Evolutionary conservation across 2,888 invertebrate genomes (phyloP).

Genomic region (Syrphus vitripennis): DNA sequence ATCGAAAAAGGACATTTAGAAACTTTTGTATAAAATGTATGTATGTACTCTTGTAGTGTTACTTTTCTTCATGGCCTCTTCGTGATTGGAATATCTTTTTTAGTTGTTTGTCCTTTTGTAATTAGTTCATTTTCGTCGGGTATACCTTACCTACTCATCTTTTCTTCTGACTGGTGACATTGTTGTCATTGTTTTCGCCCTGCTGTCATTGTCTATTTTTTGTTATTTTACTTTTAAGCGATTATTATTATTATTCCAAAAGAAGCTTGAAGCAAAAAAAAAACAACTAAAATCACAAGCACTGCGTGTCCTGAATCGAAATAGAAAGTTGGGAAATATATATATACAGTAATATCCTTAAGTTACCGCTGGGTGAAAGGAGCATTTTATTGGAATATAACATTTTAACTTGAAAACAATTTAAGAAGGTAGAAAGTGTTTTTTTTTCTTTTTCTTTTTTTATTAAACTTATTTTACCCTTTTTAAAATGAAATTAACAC

Average conservation of each 20-base stretch:
- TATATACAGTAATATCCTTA: neutral
- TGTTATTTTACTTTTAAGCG: neutral
- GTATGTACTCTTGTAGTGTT: neutral
- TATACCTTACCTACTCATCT: neutral
- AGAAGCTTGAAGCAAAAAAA: neutral
- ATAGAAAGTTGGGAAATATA: neutral
- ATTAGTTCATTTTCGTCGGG: conserved; percentile 28
- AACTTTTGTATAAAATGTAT: conserved; percentile 6
- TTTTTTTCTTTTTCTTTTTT: neutral
- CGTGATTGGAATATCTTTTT: conserved; percentile 63
- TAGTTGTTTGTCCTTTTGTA: conserved; percentile 28
- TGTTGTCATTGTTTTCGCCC: neutral
- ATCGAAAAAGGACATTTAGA: conserved; percentile 6
- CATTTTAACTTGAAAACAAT: conserved; percentile 20
- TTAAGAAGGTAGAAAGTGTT: neutral
- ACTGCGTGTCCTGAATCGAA: neutral
- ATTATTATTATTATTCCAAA: conserved; percentile 27
- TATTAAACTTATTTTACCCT: conserved; percentile 20
- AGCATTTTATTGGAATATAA: neutral
- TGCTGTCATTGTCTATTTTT: neutral
- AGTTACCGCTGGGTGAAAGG: neutral
- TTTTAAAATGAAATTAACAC: conserved; percentile 46
- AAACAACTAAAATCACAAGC: conserved; percentile 1
- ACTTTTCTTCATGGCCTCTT: conserved; percentile 27
- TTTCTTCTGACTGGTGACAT: neutral